Evolutionary conservation across 2,888 invertebrate genomes (phyloP).

Genomic region (Germaria angustata): DNA sequence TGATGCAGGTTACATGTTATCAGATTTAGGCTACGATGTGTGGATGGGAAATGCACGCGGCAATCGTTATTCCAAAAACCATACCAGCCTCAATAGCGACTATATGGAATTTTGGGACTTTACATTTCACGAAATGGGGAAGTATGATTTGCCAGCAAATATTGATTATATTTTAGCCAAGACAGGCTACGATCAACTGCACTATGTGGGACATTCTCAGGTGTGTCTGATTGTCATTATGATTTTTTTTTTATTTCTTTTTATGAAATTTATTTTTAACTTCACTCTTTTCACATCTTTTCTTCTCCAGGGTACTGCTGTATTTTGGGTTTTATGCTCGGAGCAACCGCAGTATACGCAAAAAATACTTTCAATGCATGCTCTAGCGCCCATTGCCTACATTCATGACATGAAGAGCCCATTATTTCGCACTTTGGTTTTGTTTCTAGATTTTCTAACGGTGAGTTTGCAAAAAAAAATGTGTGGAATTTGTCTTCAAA

Average conservation of each 20-base stretch:
- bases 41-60: conserved; percentile 80
- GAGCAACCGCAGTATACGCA: conserved; percentile 81
- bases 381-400: conserved; percentile 83
- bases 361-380: conserved; percentile 82
- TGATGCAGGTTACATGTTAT: conserved; percentile 78
- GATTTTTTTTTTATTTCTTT: neutral
- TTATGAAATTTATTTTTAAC: neutral
- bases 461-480: conserved; percentile 72
- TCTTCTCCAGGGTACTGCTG: conserved; percentile 81
- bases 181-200: conserved; percentile 84
- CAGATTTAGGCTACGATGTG: conserved; percentile 79
- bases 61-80: conserved; percentile 79
- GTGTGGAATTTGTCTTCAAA: neutral
- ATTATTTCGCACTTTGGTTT: conserved; percentile 77
- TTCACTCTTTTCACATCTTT: neutral
- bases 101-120: conserved; percentile 83
- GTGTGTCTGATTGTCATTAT: conserved; percentile 76
- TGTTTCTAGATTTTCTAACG: conserved; percentile 78
- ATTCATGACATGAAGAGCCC: conserved; percentile 80
- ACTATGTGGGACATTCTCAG: conserved; percentile 90
- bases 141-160: conserved; percentile 89
- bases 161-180: conserved; percentile 85
- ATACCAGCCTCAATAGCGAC: conserved; percentile 77
- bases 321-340: conserved; percentile 82
- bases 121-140: conserved; percentile 88